Percentiles rank a stretch among this genome's conserved stretches.
phyloP scores from a whole-genome alignment of 2,113 vertebrate genomes.

The Melospiza georgiana region DNA sequence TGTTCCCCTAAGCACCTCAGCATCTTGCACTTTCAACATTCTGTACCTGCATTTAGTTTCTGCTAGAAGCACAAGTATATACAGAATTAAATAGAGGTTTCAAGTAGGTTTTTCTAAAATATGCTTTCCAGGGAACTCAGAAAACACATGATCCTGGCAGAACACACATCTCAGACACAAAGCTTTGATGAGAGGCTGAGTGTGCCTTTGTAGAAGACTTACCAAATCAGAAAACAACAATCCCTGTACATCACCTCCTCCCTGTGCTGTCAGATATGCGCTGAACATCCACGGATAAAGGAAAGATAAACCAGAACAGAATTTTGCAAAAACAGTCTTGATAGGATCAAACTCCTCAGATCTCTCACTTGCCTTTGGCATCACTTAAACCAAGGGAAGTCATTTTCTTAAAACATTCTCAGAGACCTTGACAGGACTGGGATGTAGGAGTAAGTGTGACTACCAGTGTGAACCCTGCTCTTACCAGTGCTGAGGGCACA shows the following conservation, averaged over 20 bases:
- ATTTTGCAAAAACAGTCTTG: background rate
- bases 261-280: fast-evolving
- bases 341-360: background rate
- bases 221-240: background rate
- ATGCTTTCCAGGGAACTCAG: background rate
- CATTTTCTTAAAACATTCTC: background rate
- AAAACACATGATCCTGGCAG: background rate
- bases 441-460: background rate
- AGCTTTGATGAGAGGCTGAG: background rate
- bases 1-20: background rate
- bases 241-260: background rate
- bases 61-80: background rate
- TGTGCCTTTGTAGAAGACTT: background rate
- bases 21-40: background rate
- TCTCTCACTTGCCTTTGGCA: background rate
- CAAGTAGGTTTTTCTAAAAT: background rate
- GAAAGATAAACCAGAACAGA: background rate
- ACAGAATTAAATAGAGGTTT: background rate
- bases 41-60: background rate
- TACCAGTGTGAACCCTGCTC: background rate
- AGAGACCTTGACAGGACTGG: background rate
- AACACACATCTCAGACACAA: background rate
- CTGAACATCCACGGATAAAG: background rate
- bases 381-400: background rate
- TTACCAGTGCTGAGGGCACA: background rate